Percentiles rank a stretch among this genome's conserved stretches.
These are phyloP conservation scores for Neria commutata DNA, from an alignment of 2,888 invertebrate genomes.

Conservation along the genomic window DNA sequence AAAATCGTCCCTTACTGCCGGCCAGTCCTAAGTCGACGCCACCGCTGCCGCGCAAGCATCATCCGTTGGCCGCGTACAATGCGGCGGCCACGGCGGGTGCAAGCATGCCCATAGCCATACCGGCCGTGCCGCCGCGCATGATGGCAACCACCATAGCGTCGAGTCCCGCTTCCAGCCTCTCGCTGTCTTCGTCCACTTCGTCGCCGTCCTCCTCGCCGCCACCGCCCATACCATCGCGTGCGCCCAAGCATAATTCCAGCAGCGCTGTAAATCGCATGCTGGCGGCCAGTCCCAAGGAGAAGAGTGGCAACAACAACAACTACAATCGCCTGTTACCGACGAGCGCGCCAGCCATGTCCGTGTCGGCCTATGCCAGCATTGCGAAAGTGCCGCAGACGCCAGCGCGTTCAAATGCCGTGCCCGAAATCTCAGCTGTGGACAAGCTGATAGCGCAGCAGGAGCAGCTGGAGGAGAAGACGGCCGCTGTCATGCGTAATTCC, in stretches of 20 bases:
- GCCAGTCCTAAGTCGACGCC: slow-evolving; percentile 54
- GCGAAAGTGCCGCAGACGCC: neutral
- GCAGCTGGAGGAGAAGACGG: slow-evolving; percentile 49
- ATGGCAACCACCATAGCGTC: slow-evolving; percentile 43
- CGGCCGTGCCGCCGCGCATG: slow-evolving; percentile 48
- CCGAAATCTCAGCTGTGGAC: slow-evolving; percentile 46
- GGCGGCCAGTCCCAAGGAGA: slow-evolving; percentile 30
- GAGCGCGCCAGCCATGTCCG: neutral
- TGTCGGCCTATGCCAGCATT: neutral
- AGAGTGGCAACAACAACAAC: neutral
- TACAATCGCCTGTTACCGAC: neutral
- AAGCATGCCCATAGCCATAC: slow-evolving; percentile 42
- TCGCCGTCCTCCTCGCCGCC: slow-evolving; percentile 57
- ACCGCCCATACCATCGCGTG: slow-evolving; percentile 55
- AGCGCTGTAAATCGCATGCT: slow-evolving; percentile 33
- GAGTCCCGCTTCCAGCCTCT: slow-evolving; percentile 56
- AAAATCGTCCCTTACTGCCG: slow-evolving; percentile 45
- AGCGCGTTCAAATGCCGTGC: neutral
- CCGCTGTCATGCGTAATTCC: slow-evolving; percentile 45
- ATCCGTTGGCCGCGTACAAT: slow-evolving; percentile 49
- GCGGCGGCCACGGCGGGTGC: slow-evolving; percentile 44
- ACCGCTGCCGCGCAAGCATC: slow-evolving; percentile 49
- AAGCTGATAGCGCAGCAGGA: slow-evolving; percentile 52
- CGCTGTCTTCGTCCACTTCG: slow-evolving; percentile 57
- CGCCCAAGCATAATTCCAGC: slow-evolving; percentile 47